Base-by-base conservation (phyloP, 2,888 invertebrate genomes). In the Bombylius discolor region DNA sequence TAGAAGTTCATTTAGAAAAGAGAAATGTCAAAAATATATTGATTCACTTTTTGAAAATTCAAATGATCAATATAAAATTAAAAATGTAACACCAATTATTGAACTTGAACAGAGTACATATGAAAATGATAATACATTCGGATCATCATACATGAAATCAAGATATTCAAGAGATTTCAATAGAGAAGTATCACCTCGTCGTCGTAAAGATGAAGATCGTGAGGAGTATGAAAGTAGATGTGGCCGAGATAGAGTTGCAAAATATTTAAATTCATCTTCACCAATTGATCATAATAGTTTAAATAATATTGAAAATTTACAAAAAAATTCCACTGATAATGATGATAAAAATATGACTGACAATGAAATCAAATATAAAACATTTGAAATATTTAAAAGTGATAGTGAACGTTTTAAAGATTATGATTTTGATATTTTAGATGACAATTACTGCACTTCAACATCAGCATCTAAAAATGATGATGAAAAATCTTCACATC, bases 191-290 rank as follows among this genome's bases (percentile, higher is more conserved):
- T 73, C 73, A n/a, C 73, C 73, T 23, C 64, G 73, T 5, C 65
- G 70, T 6, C 64, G 70, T 1, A 66, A 67, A 13, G 64, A 64
- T 39, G 71, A 73, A 61, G 70, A 73, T 33, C 66, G 64, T 5
- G 73, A 72, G 64, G 73, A 73, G 57, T 68, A 69, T 57, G 71
- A 71, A 61, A 73, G 73, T 68, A 68, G 73, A 67, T 67, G 69
- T 68, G 70, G 72, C 68, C 67, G 71, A 65, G 68, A 70, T 67
- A 67, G 68, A 65, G 68, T 72, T 36, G 9, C 1, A 8, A 9
- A 36, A 36, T 36, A 11, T 11, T 8, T 11, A 11, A 42, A 4
- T 5, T 11, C 39, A 42, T 11, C 39, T 42, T 11, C 4, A 11
- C 5, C 5, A 42, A 11, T 42, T 11, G 12, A 11, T 42, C 4